phyloP scores from a whole-genome alignment of 2,888 invertebrate species.

The Celastrina argiolus region DNA sequence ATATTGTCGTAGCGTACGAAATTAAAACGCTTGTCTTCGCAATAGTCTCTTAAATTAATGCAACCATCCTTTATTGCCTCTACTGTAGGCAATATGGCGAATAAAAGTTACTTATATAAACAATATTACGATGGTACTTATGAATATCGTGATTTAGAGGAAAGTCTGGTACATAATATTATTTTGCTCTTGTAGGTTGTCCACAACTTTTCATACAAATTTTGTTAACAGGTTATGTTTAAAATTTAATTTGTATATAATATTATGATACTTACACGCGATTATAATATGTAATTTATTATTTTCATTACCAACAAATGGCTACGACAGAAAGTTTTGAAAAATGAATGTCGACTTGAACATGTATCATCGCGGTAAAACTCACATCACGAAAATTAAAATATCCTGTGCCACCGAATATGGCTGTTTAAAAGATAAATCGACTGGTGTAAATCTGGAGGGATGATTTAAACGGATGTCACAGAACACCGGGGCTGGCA shows the following conservation, averaged over 20 bases:
- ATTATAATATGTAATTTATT: background rate
- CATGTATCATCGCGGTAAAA: constrained; percentile 12
- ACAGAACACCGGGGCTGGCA: constrained; percentile 26
- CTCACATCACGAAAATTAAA: constrained; percentile 26
- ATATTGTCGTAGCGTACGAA: constrained; percentile 20
- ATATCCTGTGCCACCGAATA: constrained; percentile 23
- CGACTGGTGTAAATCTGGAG: constrained; percentile 34
- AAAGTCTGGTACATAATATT: background rate
- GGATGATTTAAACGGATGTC: constrained; percentile 32
- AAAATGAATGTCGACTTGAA: background rate
- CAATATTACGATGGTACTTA: background rate
- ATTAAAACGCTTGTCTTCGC: constrained; percentile 21
- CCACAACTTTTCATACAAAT: background rate
- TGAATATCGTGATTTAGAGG: constrained; percentile 3
- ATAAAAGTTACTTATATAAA: constrained; percentile 6
- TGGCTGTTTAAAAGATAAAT: constrained; percentile 32
- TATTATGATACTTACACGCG: background rate
- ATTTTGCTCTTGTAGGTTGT: background rate
- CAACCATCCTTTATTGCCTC: constrained; percentile 13
- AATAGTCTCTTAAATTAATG: constrained; percentile 21
- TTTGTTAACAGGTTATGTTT: background rate
- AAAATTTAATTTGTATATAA: background rate
- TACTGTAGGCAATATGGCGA: constrained; percentile 2
- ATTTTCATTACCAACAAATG: background rate
- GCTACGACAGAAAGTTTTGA: background rate